Base-by-base conservation (phyloP, 2,888 invertebrate genomes). In the Dimorphilus gyrociliatus region DNA sequence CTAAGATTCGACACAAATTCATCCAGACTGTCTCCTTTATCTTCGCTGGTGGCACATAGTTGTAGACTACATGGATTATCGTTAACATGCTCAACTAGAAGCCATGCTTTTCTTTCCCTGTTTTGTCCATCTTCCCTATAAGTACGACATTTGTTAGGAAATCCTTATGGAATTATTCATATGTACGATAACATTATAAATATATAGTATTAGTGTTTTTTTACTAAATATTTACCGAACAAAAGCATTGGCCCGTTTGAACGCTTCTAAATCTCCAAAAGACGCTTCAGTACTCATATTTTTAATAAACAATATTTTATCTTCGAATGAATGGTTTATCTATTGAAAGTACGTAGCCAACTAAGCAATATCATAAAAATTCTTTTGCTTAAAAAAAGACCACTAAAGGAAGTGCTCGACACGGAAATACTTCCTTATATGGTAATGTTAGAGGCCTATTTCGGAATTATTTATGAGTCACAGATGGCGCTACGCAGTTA, bases 51-150 rank as follows among this genome's bases (percentile, higher is more conserved):
- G 23, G 34, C 38, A 1, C 47, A 7, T 4, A 55, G 42, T 15
- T 41, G 38, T 4, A 54, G 23, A 14, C 37, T 34, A 19, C 46
- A 44, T 2, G 55, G 53, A 30, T 54, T 50, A 25, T 46, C 50
- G 14, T 55, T 45, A 1, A 49, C 41, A 41, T 58, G 58, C 13
- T 48, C 47, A 8, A 52, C 48, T 10, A 57, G 30, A 7, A 54
- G 37, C 40, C 42, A 45, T 4, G 42, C 36, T 24, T 35, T 36
- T 10, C 41, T 27, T 29, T 39, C 33, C 10, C 32, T 16, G n/a
- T 34, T 37, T n/a, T 30, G 23, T 1, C 30, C 26, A 27, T 43
- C 43, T 5, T n/a, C n/a, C n/a, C n/a, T n/a, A n/a, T n/a, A n/a
- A n/a, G n/a, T n/a, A n/a, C n/a, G n/a, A n/a, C n/a, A n/a, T n/a